Conservation (phyloP, 2,113 vertebrate species). For the Megaceryle torquata region DNA sequence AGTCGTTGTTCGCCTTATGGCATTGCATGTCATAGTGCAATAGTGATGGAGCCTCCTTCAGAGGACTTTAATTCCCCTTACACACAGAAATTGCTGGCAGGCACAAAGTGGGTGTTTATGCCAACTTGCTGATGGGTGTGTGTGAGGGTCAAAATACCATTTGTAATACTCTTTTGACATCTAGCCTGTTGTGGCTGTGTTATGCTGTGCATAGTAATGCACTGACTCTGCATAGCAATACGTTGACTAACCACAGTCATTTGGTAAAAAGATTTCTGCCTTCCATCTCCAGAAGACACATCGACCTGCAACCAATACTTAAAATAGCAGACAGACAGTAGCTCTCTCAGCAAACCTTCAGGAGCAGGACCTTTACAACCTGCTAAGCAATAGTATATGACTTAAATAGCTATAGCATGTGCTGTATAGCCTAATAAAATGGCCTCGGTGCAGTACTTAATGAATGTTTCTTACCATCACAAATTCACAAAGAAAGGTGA, state of each 20-base stretch:
- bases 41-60: not conserved
- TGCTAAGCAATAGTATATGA: not conserved
- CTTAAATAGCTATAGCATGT: not conserved
- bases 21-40: fast-evolving
- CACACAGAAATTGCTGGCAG: not conserved
- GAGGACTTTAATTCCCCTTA: not conserved
- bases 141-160: not conserved
- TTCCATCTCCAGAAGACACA: constrained; percentile 22
- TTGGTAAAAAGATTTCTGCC: not conserved
- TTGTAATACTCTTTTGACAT: constrained; percentile 5
- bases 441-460: not conserved
- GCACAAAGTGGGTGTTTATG: not conserved
- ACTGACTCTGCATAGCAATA: constrained; percentile 22
- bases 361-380: constrained; percentile 3
- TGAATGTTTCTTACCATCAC: not conserved
- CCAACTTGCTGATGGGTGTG: not conserved
- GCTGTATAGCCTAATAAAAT: not conserved
- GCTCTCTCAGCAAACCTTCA: constrained; percentile 15
- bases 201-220: constrained; percentile 12
- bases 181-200: constrained; percentile 18
- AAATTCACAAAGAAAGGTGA: not conserved
- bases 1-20: not conserved
- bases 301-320: not conserved
- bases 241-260: not conserved
- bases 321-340: constrained; percentile 21